phyloP scores from a whole-genome alignment of 2,797 vertebrate species.

The Chaetophractus vellerosus region DNA sequence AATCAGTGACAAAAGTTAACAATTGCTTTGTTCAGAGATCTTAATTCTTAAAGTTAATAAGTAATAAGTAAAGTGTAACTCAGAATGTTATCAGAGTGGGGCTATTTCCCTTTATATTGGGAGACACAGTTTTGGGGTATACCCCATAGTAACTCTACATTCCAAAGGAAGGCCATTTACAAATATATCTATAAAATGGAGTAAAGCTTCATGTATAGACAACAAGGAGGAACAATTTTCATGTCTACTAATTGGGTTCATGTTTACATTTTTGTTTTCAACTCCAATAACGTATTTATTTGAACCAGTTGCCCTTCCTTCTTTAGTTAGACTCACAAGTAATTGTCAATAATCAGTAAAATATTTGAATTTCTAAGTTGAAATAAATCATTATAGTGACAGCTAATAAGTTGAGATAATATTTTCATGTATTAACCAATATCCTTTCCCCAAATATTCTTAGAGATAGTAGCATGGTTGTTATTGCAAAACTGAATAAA shows the following conservation, averaged over 20 bases:
- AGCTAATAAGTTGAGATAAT: background rate
- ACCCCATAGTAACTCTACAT: background rate
- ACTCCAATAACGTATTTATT: conserved; percentile 22
- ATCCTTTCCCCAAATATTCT: background rate
- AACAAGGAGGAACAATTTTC: background rate
- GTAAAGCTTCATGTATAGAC: background rate
- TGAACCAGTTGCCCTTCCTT: conserved; percentile 50
- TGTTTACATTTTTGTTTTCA: conserved; percentile 49
- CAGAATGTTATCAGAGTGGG: background rate
- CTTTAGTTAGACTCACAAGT: background rate
- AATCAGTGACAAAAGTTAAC: background rate
- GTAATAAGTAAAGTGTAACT: background rate
- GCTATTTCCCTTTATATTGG: background rate
- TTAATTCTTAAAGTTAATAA: background rate
- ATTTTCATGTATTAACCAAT: conserved; percentile 16
- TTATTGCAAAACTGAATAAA: background rate
- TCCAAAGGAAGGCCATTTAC: background rate
- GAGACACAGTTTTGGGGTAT: background rate
- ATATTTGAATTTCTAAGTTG: conserved; percentile 6
- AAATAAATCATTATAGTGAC: conserved; percentile 56
- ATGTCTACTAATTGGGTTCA: conserved; percentile 12
- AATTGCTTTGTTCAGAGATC: conserved; percentile 16
- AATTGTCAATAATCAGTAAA: conserved; percentile 50
- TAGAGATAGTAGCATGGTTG: background rate
- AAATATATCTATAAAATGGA: too few relatives aligned